Conservation (phyloP, 2,113 vertebrate species). For the Bungarus multicinctus region DNA sequence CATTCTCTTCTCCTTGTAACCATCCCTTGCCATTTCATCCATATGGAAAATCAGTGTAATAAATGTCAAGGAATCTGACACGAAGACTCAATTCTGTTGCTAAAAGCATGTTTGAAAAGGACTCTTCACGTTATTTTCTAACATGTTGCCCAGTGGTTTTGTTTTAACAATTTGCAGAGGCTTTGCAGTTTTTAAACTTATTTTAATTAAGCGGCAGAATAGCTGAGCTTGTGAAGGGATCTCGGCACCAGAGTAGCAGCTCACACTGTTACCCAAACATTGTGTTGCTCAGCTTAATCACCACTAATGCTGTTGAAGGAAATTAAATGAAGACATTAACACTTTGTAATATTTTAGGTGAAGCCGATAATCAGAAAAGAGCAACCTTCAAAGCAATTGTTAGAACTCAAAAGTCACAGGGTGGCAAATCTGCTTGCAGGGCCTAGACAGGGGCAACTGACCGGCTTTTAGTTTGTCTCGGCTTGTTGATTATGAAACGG, state of each 20-base stretch:
- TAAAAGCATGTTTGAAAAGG: not conserved
- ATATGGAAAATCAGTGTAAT: not conserved
- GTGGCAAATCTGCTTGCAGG: no score
- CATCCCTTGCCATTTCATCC: not conserved
- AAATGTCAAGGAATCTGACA: not conserved
- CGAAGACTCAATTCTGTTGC: not conserved
- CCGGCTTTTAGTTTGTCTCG: not conserved
- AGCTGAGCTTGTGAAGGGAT: slow-evolving; percentile 1
- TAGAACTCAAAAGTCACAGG: not conserved
- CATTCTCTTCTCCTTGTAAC: not conserved
- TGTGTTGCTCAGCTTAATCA: slow-evolving; percentile 20
- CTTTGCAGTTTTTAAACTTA: not conserved
- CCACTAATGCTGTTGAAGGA: slow-evolving; percentile 28
- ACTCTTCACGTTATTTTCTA: not conserved
- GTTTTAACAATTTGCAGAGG: not conserved
- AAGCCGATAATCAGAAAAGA: not conserved
- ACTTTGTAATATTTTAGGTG: slow-evolving; percentile 20
- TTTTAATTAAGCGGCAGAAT: slow-evolving; percentile 22
- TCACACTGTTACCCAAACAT: slow-evolving; percentile 5
- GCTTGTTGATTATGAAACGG: not conserved
- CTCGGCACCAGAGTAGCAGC: not conserved
- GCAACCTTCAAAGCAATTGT: not conserved
- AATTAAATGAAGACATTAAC: slow-evolving; percentile 30
- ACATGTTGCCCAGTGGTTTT: not conserved
- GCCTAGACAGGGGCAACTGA: not conserved